phyloP scores from a whole-genome alignment of 2,888 invertebrate species.

The Polietes domitor region DNA sequence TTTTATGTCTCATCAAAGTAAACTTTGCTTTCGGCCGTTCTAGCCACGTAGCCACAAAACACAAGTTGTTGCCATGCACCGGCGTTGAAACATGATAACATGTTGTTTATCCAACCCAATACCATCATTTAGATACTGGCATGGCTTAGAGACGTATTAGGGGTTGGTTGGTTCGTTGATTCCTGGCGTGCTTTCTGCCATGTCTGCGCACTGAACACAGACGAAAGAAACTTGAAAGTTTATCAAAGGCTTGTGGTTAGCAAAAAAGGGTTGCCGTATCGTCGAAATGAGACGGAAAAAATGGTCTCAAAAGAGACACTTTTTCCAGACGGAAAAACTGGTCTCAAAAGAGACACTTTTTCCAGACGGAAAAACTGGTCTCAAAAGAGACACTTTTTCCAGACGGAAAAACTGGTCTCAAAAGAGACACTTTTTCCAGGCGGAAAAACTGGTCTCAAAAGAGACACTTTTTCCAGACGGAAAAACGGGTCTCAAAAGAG shows the following conservation, averaged over 20 bases:
- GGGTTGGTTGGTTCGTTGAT: neutral
- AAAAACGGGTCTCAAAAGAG: too few relatives aligned
- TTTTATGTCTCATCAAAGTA: neutral
- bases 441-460: too few relatives aligned
- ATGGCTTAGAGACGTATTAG: neutral
- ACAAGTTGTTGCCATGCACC: neutral
- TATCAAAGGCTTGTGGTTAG: neutral
- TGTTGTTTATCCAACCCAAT: neutral
- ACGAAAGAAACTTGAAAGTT: neutral
- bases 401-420: too few relatives aligned
- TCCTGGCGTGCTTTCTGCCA: neutral
- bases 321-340: too few relatives aligned
- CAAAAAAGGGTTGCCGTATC: neutral
- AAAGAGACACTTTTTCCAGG: too few relatives aligned
- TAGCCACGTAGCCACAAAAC: neutral
- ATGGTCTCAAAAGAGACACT: too few relatives aligned
- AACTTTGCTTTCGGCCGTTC: neutral
- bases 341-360: too few relatives aligned
- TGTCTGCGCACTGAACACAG: neutral
- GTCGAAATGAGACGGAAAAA: too few relatives aligned
- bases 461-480: too few relatives aligned
- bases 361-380: too few relatives aligned
- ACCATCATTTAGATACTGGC: neutral
- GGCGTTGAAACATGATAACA: neutral
- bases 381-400: too few relatives aligned